phyloP scores from a whole-genome alignment of 2,888 invertebrate species.

The Oxyscelio sp. region DNA sequence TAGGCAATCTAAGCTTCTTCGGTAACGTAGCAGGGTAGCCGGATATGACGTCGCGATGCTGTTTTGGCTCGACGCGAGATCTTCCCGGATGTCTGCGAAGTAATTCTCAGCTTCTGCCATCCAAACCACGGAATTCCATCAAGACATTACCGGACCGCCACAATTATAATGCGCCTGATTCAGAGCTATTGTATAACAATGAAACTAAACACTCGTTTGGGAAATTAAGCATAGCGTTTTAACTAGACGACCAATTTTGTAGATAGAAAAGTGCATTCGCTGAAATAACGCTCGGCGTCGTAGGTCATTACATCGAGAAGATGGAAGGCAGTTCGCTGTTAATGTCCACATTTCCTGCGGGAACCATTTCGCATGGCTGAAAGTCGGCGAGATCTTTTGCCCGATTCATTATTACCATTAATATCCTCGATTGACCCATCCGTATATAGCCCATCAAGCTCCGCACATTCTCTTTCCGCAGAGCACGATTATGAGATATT shows the following conservation, averaged over 20 bases:
- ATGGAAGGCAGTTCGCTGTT: slow-evolving; percentile 46
- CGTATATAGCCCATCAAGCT: slow-evolving; percentile 20
- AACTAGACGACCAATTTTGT: neutral
- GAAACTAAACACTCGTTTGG: slow-evolving; percentile 56
- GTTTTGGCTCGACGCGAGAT: slow-evolving; percentile 62
- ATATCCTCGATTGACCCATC: slow-evolving; percentile 53
- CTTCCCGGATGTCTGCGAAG: slow-evolving; percentile 59
- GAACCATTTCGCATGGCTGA: slow-evolving; percentile 50
- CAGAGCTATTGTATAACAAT: slow-evolving; percentile 41
- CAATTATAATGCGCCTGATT: slow-evolving; percentile 25
- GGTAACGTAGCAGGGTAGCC: slow-evolving; percentile 80
- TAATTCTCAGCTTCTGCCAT: slow-evolving; percentile 36
- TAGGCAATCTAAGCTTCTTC: slow-evolving; percentile 78
- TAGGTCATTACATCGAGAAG: slow-evolving; percentile 49
- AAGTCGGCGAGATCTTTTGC: slow-evolving; percentile 52
- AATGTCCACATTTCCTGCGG: slow-evolving; percentile 62
- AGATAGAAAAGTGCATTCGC: slow-evolving; percentile 21
- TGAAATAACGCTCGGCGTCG: slow-evolving; percentile 7
- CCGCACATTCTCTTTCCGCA: slow-evolving; percentile 5
- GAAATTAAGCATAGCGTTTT: slow-evolving; percentile 45
- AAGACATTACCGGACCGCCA: slow-evolving; percentile 48
- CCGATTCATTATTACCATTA: slow-evolving; percentile 66
- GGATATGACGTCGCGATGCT: slow-evolving; percentile 83
- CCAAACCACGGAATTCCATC: slow-evolving; percentile 60
- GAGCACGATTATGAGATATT: slow-evolving; percentile 11